Base-by-base conservation (phyloP, 2,888 invertebrate species). In the Criorhina ranunculi region DNA sequence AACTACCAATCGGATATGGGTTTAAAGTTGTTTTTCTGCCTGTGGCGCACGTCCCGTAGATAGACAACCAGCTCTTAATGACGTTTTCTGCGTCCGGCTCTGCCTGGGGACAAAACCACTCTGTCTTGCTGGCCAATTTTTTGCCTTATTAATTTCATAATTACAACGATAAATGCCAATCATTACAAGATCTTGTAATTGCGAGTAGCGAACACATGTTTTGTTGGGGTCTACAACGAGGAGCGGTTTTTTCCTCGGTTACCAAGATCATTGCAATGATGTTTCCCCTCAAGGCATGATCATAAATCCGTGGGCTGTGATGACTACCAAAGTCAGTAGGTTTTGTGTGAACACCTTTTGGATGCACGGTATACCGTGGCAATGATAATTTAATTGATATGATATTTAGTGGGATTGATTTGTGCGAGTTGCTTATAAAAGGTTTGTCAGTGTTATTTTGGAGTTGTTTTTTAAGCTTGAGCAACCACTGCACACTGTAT, bases 121-220 rank as follows among this genome's bases (percentile, higher is more conserved):
- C 78, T n/a, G 42, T 73, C 60, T 66, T 60, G 51, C 46, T 46
- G 53, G 78, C 29, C 60, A 75, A 57, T 80, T 80, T 80, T 80
- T 80, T 70, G 64, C 60, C 72, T 77, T 86, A 81, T 86, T 81
- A 81, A 86, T 81, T 81, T 86, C 86, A 81, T 86, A 86, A 86
- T 86, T 86, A 86, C 81, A 77, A 77, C 86, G 86, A 86, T 81
- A 77, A 86, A 86, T 86, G 81, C 72, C 76, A 81, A 86, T 81
- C 86, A 86, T 86, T 81, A 86, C 86, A 81, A 76, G 72, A 81
- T 86, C 80, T 77, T 81, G 80, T 85, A 85, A 80, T 85, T 80
- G 80, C 60, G 70, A 55, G 70, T 76, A 80, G 80, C 75, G 70
- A 85, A 85, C 80, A 85, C 79, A 69, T 83, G 83, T 83, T 79